Base-by-base conservation (phyloP, 2,888 invertebrate genomes). In the Drosophila quinaria region DNA sequence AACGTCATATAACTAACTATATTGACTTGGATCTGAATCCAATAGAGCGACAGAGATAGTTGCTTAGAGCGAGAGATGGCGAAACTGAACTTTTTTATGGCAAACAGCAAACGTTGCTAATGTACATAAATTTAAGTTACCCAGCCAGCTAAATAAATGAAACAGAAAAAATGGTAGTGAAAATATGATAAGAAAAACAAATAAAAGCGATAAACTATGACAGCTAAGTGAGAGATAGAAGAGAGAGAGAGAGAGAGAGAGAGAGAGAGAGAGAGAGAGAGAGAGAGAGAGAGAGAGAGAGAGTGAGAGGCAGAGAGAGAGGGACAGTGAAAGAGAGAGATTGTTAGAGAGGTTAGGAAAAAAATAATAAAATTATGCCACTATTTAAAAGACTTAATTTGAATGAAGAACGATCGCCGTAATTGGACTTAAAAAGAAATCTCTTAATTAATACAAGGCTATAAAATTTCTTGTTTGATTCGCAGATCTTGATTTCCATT, bases 21-120 rank as follows among this genome's bases (percentile, higher is more conserved):
- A 78, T 78, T 80, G 77, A 78, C 71, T 80, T 68, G 63, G 65
- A 80, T 72, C 67, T 76, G 69, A 58, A 80, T 66, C 80, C 80
- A 80, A 78, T 78, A 75, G 54, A 63, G 49, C 47, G 39, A 50
- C 33, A 62, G 56, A 33, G 10, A 69, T 39, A 69, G 41, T 35
- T 15, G 11, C 8, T n/a, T 22, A 47, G 29, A 47, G n/a, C 8
- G 41, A 44, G 41, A 44, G 50, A 39, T 13, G 19, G 13, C 25
- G 13, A 10, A 17, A 22, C 22, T 33, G 25, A 25, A 35, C 22
- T 56, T 46, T 76, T 76, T 76, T 76, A 76, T 78, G 79, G 54
- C 22, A 29, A 29, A 29, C 75, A 62, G 59, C 79, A 76, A 76
- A 64, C 74, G 60, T 70, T 69, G 51, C 75, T 76, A 76, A 76